phyloP scores from a whole-genome alignment of 2,888 invertebrate genomes.

The Notocelia uddmanniana region DNA sequence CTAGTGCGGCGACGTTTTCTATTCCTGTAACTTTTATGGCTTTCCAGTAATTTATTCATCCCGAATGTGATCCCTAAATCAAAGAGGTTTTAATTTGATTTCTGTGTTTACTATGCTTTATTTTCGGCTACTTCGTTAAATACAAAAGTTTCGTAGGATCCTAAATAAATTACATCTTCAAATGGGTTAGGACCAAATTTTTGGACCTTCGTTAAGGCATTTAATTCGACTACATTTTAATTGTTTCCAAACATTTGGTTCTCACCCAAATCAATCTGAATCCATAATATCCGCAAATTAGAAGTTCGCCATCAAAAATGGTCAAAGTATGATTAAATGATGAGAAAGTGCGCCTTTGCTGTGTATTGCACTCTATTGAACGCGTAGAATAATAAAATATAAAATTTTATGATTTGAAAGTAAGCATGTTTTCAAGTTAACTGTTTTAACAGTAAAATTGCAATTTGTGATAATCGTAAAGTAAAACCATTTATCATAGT shows the following conservation, averaged over 20 bases:
- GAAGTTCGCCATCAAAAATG: background rate
- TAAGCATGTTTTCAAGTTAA: slow-evolving; percentile 1
- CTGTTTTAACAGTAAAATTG: background rate
- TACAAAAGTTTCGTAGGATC: background rate
- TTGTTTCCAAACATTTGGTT: too few relatives aligned
- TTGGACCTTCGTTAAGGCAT: too few relatives aligned
- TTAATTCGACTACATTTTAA: too few relatives aligned
- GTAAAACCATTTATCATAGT: background rate
- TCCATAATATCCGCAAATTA: background rate
- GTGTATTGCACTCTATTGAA: background rate
- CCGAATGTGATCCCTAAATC: slow-evolving; percentile 43
- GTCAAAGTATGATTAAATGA: background rate
- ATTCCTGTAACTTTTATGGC: slow-evolving; percentile 44
- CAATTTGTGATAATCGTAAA: background rate
- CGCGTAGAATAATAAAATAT: slow-evolving; percentile 4
- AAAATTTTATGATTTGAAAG: background rate
- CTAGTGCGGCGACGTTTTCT: slow-evolving; percentile 36
- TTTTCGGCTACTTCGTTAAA: slow-evolving; percentile 28
- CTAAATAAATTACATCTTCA: background rate
- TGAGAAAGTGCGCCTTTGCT: background rate
- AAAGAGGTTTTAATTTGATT: slow-evolving; percentile 42
- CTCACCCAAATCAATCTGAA: background rate
- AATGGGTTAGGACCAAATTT: too few relatives aligned
- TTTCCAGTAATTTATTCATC: slow-evolving; percentile 45
- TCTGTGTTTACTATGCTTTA: slow-evolving; percentile 30